These are phyloP conservation scores for Antitype chi DNA, from an alignment of 2,888 invertebrate species.

Conservation along the genomic window DNA sequence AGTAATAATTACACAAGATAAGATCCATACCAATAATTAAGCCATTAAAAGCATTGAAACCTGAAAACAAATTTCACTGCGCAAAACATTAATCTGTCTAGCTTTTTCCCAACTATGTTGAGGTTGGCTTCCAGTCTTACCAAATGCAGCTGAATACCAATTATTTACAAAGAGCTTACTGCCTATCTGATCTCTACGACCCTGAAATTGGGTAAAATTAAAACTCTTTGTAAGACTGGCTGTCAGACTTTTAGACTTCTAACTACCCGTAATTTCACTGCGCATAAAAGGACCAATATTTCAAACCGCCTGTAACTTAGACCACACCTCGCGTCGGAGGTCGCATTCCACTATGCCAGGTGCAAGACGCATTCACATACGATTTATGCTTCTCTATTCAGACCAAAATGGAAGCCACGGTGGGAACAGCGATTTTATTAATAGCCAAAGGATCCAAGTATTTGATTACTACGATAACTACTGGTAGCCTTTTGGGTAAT, in stretches of 20 bases:
- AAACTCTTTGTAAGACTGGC: neutral
- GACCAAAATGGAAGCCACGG: constrained; percentile 59
- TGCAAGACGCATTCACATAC: constrained; percentile 76
- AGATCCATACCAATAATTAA: neutral
- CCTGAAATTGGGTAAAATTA: too few species aligned
- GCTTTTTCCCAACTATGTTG: neutral
- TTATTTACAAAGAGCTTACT: neutral
- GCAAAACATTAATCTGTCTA: neutral
- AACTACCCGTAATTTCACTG: neutral
- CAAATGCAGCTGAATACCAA: neutral
- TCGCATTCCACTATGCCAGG: constrained; percentile 83
- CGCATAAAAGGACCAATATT: neutral
- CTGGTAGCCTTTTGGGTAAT: constrained; percentile 55
- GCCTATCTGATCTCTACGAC: neutral
- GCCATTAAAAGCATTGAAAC: neutral
- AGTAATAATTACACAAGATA: neutral
- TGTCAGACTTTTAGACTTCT: neutral
- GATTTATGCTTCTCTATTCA: constrained; percentile 70
- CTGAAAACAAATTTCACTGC: neutral
- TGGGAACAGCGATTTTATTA: constrained; percentile 69
- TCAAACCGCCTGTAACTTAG: constrained; percentile 52
- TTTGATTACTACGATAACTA: constrained; percentile 62
- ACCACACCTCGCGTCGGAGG: constrained; percentile 64
- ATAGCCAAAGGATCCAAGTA: constrained; percentile 50
- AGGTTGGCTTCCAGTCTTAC: neutral